Evolutionary conservation across 2,797 vertebrate genomes (phyloP).

Genomic region (Oreochromis mossambicus): DNA sequence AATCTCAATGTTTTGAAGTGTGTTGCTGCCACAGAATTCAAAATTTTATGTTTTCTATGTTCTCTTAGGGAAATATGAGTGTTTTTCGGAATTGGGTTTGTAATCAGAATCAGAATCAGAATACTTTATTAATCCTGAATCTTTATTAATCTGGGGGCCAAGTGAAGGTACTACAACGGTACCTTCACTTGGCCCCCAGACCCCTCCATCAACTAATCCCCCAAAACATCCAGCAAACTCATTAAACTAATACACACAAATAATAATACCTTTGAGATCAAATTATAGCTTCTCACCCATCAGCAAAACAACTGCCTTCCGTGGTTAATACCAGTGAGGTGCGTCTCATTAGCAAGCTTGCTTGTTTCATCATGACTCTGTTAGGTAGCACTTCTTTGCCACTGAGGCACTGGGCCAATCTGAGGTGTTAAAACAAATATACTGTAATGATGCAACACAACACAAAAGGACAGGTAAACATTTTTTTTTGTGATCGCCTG

Average conservation of each 20-base stretch:
- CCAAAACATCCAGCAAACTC: background rate
- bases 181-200: background rate
- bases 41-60: background rate
- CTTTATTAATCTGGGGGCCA: too few relatives aligned
- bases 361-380: background rate
- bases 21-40: background rate
- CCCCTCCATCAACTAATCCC: background rate
- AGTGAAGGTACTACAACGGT: background rate
- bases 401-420: background rate
- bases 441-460: slow-evolving; percentile 2
- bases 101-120: background rate
- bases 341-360: background rate
- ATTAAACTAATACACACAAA: background rate
- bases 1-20: background rate
- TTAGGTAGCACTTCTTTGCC: background rate
- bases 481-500: background rate
- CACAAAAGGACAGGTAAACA: background rate
- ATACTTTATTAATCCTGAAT: too few relatives aligned
- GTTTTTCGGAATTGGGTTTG: background rate
- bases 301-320: background rate
- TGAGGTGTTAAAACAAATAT: slow-evolving; percentile 27
- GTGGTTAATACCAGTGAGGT: background rate
- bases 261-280: slow-evolving; percentile 8
- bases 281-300: slow-evolving; percentile 12
- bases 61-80: background rate